Evolutionary conservation across 1,140 invertebrate species (phyloP), one percentile per base, ranked within the genome.

Genomic region (Notospermus geniculatus): DNA sequence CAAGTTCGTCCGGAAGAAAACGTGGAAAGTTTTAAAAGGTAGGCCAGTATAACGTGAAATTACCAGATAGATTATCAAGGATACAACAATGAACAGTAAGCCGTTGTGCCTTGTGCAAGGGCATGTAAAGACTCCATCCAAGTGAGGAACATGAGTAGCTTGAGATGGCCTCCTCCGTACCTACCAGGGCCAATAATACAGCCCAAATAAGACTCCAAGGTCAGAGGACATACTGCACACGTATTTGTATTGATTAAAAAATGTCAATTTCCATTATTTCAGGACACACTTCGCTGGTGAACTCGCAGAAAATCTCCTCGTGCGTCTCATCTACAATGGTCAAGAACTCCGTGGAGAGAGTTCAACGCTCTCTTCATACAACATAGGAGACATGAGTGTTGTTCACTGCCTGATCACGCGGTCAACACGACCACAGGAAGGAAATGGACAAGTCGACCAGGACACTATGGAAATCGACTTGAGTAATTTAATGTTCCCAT

Each of bases 21-120:
- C 59, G 80, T 95, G 63, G 90, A 88, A 57, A 88, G 91, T 79
- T 95, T 95, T 81, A 93, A 92, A 87, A 89, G 88, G 91, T 93
- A 81, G 32, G 32, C 58, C 54, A n/a, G n/a, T n/a, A n/a, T n/a
- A n/a, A n/a, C n/a, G n/a, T n/a, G n/a, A n/a, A n/a, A n/a, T n/a
- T n/a, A n/a, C n/a, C n/a, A n/a, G n/a, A n/a, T n/a, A n/a, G n/a
- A n/a, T n/a, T n/a, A n/a, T n/a, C n/a, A n/a, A n/a, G n/a, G n/a
- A n/a, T n/a, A n/a, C n/a, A n/a, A n/a, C n/a, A n/a, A n/a, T n/a
- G n/a, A n/a, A n/a, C n/a, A n/a, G n/a, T n/a, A n/a, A 41, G 63
- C 27, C 29, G 43, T 41, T 41, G 27, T 15, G 7, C 43, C n/a
- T 56, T 65, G 17, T 29, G n/a, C n/a, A n/a, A n/a, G n/a, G n/a